Evolutionary conservation across 2,113 vertebrate species (phyloP), one percentile per base, ranked within the genome.

Genomic region (Xiphophorus maculatus): DNA sequence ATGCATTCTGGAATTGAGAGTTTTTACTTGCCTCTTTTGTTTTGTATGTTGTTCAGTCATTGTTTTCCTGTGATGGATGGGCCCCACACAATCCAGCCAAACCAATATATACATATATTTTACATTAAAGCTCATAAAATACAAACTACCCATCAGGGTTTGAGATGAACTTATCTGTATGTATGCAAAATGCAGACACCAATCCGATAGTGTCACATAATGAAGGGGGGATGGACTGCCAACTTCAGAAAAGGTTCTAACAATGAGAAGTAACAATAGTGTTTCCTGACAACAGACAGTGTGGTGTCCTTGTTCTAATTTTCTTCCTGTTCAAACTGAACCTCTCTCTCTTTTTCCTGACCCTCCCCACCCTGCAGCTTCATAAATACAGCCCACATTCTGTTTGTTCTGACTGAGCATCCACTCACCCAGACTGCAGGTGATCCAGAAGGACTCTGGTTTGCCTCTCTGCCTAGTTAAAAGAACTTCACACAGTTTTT

Each of bases 281-380:
- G 0, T 44, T 28, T 33, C 58, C 5, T 70, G 7, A 70, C 11
- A 71, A 35, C 15, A 61, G 12, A 35, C 27, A 29, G 2, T 29
- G 67, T 29, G 4, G n/a, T 30, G 42, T 30, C 29, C 27, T 42
- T 40, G 10, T 69, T 60, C 37, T 28, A 63, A 25, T 25, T 58
- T 7, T n/a, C 65, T 14, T 76, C 58, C 28, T 62, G 66, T 17
- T 69, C 65, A 76, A 40, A 22, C 25, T 66, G 28, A 30, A 48
- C 27, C 29, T 51, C 42, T 58, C 44, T 32, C 28, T 65, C 29
- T 32, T 35, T 69, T 25, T 28, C 58, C 5, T 42, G 62, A 2
- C 25, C 69, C 76, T 3, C 76, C 67, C 67, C 75, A 48, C 33
- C 27, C 33, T 22, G 28, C 22, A 32, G 58, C 10, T 48, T 33